Evolutionary conservation across 2,113 vertebrate genomes (phyloP).

Genomic region (Carassius auratus): DNA sequence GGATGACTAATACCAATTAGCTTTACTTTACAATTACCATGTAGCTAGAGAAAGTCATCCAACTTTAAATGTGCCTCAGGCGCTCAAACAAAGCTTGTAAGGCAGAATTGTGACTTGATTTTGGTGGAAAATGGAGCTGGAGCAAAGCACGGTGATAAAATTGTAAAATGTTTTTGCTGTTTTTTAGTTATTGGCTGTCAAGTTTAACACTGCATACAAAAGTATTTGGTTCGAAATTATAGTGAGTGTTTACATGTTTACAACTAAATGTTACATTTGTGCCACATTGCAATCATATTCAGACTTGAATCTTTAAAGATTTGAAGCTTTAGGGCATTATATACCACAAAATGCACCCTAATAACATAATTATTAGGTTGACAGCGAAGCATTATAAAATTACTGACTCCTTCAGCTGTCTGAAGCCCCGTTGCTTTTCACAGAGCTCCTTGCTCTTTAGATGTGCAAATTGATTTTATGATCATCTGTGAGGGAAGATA

Average conservation of each 20-base stretch:
- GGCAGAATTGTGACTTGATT: neutral
- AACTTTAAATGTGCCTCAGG: constrained; percentile 19
- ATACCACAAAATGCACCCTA: constrained; percentile 2
- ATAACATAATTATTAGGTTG: constrained; percentile 25
- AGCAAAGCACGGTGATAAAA: neutral
- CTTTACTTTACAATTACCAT: constrained; percentile 5
- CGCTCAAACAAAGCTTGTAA: neutral
- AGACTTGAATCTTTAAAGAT: neutral
- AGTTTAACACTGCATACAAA: neutral
- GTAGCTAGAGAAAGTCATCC: neutral
- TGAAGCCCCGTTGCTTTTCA: neutral
- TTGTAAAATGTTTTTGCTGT: no score
- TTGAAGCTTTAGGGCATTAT: neutral
- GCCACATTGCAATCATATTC: neutral
- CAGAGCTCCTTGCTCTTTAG: constrained; percentile 8
- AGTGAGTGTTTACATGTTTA: constrained; percentile 1
- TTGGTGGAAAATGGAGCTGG: neutral
- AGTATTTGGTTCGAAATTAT: neutral
- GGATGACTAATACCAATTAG: constrained; percentile 5
- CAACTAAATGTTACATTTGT: neutral
- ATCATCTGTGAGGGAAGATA: constrained; percentile 8
- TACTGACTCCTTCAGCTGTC: neutral
- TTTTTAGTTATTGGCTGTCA: neutral
- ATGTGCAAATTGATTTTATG: constrained; percentile 23
- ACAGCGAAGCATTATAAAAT: neutral